Conservation (phyloP, 1,140 invertebrate genomes). For the Tyrophagus putrescentiae region DNA sequence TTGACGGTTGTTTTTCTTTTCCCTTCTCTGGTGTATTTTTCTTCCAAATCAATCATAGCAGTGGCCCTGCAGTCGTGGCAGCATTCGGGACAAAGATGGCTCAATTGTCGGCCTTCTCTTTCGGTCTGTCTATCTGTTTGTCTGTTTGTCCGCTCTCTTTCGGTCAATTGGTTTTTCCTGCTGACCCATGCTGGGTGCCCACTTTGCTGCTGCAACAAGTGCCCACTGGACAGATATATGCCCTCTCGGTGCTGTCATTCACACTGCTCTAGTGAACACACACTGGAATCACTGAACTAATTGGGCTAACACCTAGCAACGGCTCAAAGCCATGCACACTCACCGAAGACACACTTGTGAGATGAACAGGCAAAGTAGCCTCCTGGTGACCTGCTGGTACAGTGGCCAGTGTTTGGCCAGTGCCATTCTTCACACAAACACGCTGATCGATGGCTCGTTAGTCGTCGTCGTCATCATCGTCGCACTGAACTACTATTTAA, state of each 20-base stretch:
- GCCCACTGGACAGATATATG: not conserved
- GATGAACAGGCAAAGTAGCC: too few relatives aligned
- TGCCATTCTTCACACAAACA: not conserved
- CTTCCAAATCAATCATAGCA: too few relatives aligned
- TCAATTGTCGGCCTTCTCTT: too few relatives aligned
- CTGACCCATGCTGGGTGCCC: not conserved
- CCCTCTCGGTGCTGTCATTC: not conserved
- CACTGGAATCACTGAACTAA: not conserved
- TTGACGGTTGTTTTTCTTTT: too few relatives aligned
- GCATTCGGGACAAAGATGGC: too few relatives aligned
- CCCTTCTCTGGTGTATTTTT: too few relatives aligned
- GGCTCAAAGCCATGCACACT: too few relatives aligned
- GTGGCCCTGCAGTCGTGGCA: too few relatives aligned
- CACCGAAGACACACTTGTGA: too few relatives aligned
- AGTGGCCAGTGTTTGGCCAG: not conserved
- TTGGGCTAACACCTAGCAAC: conserved; percentile 10
- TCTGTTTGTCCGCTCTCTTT: too few relatives aligned
- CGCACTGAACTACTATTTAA: too few relatives aligned
- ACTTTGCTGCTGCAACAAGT: not conserved
- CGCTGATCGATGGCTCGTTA: conserved; percentile 2
- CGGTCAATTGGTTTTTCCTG: not conserved
- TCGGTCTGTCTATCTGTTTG: too few relatives aligned
- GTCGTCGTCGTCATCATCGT: not conserved
- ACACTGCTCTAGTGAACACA: not conserved
- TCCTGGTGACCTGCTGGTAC: not conserved